These are phyloP conservation scores for Ceratoteleas bidentatus DNA, from an alignment of 1,140 invertebrate genomes.

Conservation along the genomic window DNA sequence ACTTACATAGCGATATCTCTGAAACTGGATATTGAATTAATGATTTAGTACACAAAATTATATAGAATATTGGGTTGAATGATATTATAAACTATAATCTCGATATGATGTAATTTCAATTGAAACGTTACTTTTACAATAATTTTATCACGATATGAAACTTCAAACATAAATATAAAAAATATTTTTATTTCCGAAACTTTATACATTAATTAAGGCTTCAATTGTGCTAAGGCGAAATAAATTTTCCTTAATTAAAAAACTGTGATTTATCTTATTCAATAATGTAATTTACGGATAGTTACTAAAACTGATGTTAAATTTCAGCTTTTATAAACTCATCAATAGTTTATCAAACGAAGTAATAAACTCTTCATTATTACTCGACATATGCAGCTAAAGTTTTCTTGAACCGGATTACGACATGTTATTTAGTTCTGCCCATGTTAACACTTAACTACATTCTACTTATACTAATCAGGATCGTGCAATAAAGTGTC, in stretches of 20 bases:
- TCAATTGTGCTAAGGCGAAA: too few species aligned
- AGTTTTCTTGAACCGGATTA: constrained; percentile 26
- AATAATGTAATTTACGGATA: too few species aligned
- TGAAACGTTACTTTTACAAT: too few species aligned
- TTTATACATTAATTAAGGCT: too few species aligned
- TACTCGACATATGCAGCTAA: background rate
- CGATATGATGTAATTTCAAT: too few species aligned
- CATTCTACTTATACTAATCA: constrained; percentile 31
- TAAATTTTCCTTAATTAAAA: too few species aligned
- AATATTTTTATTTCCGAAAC: too few species aligned
- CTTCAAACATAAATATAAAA: too few species aligned
- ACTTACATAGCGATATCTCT: background rate
- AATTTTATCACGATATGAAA: too few species aligned
- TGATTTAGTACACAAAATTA: background rate
- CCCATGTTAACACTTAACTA: constrained; percentile 30
- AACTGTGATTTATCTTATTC: too few species aligned
- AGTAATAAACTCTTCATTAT: constrained; percentile 16
- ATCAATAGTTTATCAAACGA: constrained; percentile 6
- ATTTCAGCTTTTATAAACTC: background rate
- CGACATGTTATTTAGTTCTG: constrained; percentile 22
- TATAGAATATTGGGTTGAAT: background rate
- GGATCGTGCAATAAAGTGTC: constrained; percentile 20
- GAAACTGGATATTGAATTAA: background rate
- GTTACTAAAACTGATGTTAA: too few species aligned
- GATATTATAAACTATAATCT: too few species aligned